Evolutionary conservation across 2,888 invertebrate species (phyloP), one percentile per base, ranked within the genome.

Genomic region (Drosophila subquinaria): DNA sequence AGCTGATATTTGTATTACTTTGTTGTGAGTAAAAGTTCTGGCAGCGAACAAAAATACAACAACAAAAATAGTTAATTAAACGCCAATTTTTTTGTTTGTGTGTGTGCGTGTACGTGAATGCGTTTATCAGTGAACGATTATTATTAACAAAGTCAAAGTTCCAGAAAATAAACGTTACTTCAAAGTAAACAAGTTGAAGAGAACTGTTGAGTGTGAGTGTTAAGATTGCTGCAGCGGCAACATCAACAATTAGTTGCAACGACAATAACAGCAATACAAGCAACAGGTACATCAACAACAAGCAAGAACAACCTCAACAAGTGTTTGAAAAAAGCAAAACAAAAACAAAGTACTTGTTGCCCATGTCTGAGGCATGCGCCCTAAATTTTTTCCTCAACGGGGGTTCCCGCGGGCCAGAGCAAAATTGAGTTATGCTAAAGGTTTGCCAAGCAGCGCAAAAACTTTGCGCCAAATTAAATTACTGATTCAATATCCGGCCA

Each of bases 401-500:
- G 59, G 59, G 35, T 61, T 75, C 68, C 68, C 60, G 57, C 53
- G 53, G 38, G 51, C 59, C 53, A 48, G 13, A 27, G 40, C 20
- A 36, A 74, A 82, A 82, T 76, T 79, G 74, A 81, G 65, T 73
- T 76, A 8, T 63, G 48, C 33, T 51, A 55, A 75, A 64, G 40
- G 69, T 50, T 69, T 69, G 47, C 40, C 48, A 64, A 43, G 60
- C 63, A 51, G 33, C 13, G 47, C 36, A 50, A 51, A 74, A 79
- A 69, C 36, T 47, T 53, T 61, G 67, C 40, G 59, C 56, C 67
- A 82, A 79, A 79, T 79, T 56, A 27, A 81, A 79, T 82, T 79
- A 81, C 65, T 42, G 55, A 72, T 50, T 17, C 38, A 59, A 47
- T 57, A 57, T 38, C 15, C 27, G 38, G 38, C 6, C 27, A 47